Evolutionary conservation across 2,888 invertebrate species (phyloP).

Genomic region (Prenolepis imparis): DNA sequence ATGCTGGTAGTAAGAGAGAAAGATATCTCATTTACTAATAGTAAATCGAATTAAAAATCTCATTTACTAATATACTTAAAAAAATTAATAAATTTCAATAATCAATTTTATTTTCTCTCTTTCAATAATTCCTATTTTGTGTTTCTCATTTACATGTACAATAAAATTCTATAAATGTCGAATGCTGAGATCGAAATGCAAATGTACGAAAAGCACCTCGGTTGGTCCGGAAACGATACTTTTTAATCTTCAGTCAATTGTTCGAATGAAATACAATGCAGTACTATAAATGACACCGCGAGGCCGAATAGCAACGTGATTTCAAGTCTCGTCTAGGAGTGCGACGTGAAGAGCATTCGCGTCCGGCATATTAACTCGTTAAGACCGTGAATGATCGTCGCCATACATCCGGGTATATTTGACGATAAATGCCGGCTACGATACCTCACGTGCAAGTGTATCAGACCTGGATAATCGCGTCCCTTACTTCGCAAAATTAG

Average conservation of each 20-base stretch:
- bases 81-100: background rate
- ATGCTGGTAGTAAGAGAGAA: background rate
- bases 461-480: background rate
- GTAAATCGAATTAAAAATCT: background rate
- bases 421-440: background rate
- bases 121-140: background rate
- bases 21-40: background rate
- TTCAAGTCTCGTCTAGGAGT: constrained; percentile 13
- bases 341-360: background rate
- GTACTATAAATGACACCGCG: background rate
- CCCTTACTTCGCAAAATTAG: background rate
- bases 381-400: constrained; percentile 28
- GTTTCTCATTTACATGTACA: background rate
- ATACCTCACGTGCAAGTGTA: background rate
- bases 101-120: background rate
- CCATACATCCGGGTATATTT: constrained; percentile 26
- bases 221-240: background rate
- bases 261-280: background rate
- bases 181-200: background rate
- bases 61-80: background rate
- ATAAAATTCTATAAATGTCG: background rate
- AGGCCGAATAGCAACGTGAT: constrained; percentile 23
- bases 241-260: background rate
- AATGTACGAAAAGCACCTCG: background rate
- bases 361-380: constrained; percentile 44